Base-by-base conservation (phyloP, 64 coral and sea anemone genomes). In the Pachyseris speciosa region DNA sequence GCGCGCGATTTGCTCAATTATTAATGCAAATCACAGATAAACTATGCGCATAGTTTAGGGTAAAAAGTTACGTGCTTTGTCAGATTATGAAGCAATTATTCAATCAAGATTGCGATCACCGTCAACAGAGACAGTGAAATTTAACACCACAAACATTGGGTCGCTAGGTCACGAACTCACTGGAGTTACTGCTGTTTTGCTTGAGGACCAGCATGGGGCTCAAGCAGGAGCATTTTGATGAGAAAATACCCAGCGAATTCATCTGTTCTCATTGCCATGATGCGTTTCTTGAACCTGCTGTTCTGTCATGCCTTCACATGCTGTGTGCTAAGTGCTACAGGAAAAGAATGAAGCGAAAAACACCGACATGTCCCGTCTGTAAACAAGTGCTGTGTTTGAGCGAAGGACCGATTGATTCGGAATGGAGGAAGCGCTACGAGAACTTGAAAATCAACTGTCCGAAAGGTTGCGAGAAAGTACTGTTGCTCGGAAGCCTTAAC, bases 241-340 rank as follows among this genome's bases (percentile, higher is more conserved):
- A 67, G 34, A 84, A 89, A 52, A 86, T 99, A 36, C 80, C 90
- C 0, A 31, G 71, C 20, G 90, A 95, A 68, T 95, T 99, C 31
- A 42, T 99, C 0, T 99, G 97, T 83, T 69, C 94, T 12, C 69
- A 94, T 64, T 99, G 97, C n/a, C 94, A 91, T 29, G 51, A 93
- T 33, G 97, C 95, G 2, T 88, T 95, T 64, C 67, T 55, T n/a
- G 67, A 95, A 59, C 97, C 97, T 9, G n/a, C 95, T 10, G 66
- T 86, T 53, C 58, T 91, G 50, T 78, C 13, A 37, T 99, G 97
- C 50, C 75, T 63, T 0, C 97, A 99, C 80, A 69, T 91, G 40
- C 83, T 99, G 48, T 99, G 97, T 86, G 44, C 51, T 8, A 93
- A 89, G 36, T 99, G 97, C 58, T 95, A 86, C 55, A 95, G 93